Conservation (phyloP, 2,888 invertebrate species). For the Eupithecia pulchellata region DNA sequence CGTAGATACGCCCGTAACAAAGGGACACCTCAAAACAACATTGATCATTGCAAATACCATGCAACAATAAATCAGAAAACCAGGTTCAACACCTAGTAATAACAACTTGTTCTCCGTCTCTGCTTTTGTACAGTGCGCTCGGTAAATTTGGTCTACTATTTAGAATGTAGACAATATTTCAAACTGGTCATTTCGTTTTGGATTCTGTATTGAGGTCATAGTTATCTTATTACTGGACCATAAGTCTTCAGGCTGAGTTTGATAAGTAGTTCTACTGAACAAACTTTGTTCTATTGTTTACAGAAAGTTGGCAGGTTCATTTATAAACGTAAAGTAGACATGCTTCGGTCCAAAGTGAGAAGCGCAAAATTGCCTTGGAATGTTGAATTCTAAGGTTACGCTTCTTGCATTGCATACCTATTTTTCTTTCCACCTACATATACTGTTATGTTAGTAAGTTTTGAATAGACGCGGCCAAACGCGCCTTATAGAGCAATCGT, state of each 20-base stretch:
- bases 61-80: slow-evolving; percentile 76
- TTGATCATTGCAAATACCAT: slow-evolving; percentile 73
- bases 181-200: slow-evolving; percentile 63
- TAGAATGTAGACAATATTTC: slow-evolving; percentile 67
- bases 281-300: slow-evolving; percentile 3
- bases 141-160: slow-evolving; percentile 69
- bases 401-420: background rate
- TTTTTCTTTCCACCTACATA: too few relatives aligned
- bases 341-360: background rate
- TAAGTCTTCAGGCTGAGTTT: slow-evolving; percentile 55
- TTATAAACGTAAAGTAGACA: slow-evolving; percentile 10
- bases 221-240: slow-evolving; percentile 64
- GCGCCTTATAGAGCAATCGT: slow-evolving; percentile 44
- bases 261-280: slow-evolving; percentile 54
- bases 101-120: slow-evolving; percentile 70
- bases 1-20: slow-evolving; percentile 64
- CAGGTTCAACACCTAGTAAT: slow-evolving; percentile 78
- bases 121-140: slow-evolving; percentile 60
- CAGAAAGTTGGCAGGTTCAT: slow-evolving; percentile 8
- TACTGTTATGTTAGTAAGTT: background rate
- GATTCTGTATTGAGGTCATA: slow-evolving; percentile 65
- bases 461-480: background rate
- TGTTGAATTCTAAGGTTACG: slow-evolving; percentile 19
- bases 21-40: slow-evolving; percentile 69
- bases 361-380: background rate